Percentiles rank a stretch among this genome's conserved stretches.
These are phyloP conservation scores for Eciton burchellii DNA, from an alignment of 1,140 invertebrate genomes.

Conservation along the genomic window DNA sequence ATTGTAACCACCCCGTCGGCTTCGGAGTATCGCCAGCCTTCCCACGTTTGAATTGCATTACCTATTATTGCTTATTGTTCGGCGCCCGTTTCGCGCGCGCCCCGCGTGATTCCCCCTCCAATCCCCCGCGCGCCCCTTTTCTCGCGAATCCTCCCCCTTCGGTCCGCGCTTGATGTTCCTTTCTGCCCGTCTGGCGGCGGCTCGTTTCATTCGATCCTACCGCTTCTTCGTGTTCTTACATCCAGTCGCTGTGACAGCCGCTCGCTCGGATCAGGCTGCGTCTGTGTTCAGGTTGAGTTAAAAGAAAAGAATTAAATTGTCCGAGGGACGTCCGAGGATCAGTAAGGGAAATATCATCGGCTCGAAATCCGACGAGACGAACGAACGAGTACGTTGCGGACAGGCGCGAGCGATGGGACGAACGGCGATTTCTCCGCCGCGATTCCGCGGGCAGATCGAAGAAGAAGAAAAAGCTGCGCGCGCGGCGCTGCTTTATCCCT, in stretches of 20 bases:
- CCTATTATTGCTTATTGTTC: conserved; percentile 84
- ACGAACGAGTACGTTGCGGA: no score
- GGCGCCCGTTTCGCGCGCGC: conserved; percentile 69
- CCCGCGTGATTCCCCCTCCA: conserved; percentile 37
- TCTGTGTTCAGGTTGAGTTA: no score
- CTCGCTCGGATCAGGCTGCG: no score
- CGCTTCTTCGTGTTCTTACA: not conserved
- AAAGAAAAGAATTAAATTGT: no score
- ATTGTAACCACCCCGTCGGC: conserved; percentile 76
- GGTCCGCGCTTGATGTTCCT: conserved; percentile 48
- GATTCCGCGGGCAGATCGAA: not conserved
- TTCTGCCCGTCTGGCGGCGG: not conserved
- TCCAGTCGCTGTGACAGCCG: not conserved
- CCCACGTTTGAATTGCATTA: conserved; percentile 83
- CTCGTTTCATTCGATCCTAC: not conserved
- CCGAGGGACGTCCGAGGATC: no score
- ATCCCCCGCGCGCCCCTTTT: conserved; percentile 41
- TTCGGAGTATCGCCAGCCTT: conserved; percentile 80
- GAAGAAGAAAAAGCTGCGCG: not conserved
- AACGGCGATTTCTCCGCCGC: not conserved
- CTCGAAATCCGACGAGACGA: no score
- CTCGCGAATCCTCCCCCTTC: conserved; percentile 55
- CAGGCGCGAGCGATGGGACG: not conserved
- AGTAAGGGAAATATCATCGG: no score
- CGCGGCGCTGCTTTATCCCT: conserved; percentile 66